phyloP scores from a whole-genome alignment of 1,140 invertebrate species.

The Apis cerana region DNA sequence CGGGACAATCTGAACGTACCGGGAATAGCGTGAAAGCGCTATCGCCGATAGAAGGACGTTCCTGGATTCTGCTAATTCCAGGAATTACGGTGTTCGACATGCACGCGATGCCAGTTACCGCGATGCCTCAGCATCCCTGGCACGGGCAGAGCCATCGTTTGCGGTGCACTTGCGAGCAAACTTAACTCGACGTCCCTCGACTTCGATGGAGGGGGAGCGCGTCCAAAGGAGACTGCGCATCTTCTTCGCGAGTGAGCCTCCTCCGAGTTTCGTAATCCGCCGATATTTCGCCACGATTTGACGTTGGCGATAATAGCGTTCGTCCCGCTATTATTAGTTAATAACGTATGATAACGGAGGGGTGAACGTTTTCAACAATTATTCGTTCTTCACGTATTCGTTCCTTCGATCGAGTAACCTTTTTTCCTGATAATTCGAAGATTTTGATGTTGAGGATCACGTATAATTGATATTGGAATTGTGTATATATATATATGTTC shows the following conservation, averaged over 20 bases:
- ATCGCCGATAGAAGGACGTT: constrained; percentile 55
- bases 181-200: constrained; percentile 38
- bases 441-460: no score
- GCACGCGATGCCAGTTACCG: constrained; percentile 55
- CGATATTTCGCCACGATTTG: constrained; percentile 19
- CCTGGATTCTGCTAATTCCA: constrained; percentile 64
- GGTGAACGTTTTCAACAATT: background rate
- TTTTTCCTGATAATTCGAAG: background rate
- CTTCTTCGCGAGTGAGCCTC: constrained; percentile 41
- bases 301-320: constrained; percentile 13
- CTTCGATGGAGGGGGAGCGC: background rate
- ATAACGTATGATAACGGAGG: background rate
- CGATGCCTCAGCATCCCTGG: constrained; percentile 58
- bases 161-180: constrained; percentile 41
- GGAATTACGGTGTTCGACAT: constrained; percentile 64
- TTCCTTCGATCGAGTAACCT: background rate
- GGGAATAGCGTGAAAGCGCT: constrained; percentile 65
- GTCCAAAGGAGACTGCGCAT: constrained; percentile 29
- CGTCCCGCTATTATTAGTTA: constrained; percentile 14
- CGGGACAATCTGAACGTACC: constrained; percentile 47
- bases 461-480: no score
- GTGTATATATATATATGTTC: no score
- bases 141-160: constrained; percentile 47
- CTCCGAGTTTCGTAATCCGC: constrained; percentile 26
- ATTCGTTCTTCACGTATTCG: no score